phyloP scores from a whole-genome alignment of 2,888 invertebrate genomes.

The Adelphocoris suturalis region DNA sequence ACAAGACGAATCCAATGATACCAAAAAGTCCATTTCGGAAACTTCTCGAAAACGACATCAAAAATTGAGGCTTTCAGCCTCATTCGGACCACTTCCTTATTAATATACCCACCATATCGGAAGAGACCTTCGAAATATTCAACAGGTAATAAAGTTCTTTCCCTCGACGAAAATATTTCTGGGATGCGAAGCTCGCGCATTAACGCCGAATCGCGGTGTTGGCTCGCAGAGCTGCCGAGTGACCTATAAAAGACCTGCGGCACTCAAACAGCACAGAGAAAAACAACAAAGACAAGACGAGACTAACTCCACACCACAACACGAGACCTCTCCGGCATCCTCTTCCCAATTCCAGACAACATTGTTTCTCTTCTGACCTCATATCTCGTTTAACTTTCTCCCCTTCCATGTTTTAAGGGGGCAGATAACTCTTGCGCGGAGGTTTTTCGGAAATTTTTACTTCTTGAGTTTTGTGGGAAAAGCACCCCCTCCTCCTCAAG shows the following conservation, averaged over 20 bases:
- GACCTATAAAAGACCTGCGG: constrained; percentile 55
- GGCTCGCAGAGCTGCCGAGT: constrained; percentile 46
- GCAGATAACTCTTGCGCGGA: constrained; percentile 36
- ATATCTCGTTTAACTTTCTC: constrained; percentile 43
- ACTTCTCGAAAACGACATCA: too few relatives aligned
- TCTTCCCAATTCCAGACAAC: constrained; percentile 61
- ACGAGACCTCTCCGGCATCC: neutral
- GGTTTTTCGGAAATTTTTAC: constrained; percentile 41
- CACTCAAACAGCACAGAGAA: neutral
- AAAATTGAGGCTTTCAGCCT: too few relatives aligned
- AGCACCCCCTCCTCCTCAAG: neutral
- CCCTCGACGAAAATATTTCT: neutral
- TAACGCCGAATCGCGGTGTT: constrained; percentile 32
- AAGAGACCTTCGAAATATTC: neutral
- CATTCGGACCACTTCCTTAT: too few relatives aligned
- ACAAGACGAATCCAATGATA: too few relatives aligned
- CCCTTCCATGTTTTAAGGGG: constrained; percentile 33
- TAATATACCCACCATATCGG: too few relatives aligned
- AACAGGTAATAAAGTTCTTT: constrained; percentile 38
- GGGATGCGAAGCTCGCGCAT: constrained; percentile 10
- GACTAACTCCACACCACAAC: neutral
- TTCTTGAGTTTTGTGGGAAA: constrained; percentile 48
- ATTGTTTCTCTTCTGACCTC: constrained; percentile 61
- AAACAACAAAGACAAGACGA: neutral
- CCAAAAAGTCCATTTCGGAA: too few relatives aligned